These are phyloP conservation scores for Cotesia typhae DNA, from an alignment of 1,140 invertebrate genomes.

Conservation along the genomic window DNA sequence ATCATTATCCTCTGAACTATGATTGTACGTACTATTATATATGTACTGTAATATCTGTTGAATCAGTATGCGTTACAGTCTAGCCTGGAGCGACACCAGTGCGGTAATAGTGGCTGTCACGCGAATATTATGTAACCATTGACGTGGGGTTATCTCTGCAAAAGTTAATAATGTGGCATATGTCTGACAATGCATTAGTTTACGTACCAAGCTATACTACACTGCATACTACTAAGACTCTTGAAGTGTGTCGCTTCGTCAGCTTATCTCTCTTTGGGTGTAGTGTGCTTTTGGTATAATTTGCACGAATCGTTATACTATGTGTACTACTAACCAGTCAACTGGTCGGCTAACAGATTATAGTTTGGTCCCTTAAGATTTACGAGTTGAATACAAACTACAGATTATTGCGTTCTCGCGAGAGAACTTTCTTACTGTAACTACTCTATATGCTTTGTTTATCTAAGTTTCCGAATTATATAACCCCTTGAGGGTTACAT, in stretches of 20 bases:
- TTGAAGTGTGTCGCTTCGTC: slow-evolving; percentile 11
- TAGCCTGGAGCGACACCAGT: no score
- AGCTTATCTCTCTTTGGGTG: slow-evolving; percentile 16
- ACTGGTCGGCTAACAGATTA: slow-evolving; percentile 26
- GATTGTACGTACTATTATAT: background rate
- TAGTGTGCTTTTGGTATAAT: background rate
- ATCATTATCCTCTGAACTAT: no score
- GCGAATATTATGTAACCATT: slow-evolving; percentile 6
- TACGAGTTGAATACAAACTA: slow-evolving; percentile 2
- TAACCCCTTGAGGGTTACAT: no score
- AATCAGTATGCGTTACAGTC: no score
- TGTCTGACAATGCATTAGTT: slow-evolving; percentile 22
- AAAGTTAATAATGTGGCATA: slow-evolving; percentile 36
- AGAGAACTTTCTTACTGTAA: no score
- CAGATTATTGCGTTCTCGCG: background rate
- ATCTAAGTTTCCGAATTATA: no score
- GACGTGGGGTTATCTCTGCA: slow-evolving; percentile 22
- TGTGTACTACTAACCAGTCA: background rate
- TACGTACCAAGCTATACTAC: background rate
- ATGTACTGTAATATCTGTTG: background rate
- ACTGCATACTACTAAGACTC: background rate
- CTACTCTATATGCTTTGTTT: no score
- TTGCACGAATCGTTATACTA: background rate
- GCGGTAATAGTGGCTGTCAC: no score
- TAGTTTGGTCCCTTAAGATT: background rate